phyloP scores from a whole-genome alignment of 2,113 vertebrate genomes.

The Barbus barbus region DNA sequence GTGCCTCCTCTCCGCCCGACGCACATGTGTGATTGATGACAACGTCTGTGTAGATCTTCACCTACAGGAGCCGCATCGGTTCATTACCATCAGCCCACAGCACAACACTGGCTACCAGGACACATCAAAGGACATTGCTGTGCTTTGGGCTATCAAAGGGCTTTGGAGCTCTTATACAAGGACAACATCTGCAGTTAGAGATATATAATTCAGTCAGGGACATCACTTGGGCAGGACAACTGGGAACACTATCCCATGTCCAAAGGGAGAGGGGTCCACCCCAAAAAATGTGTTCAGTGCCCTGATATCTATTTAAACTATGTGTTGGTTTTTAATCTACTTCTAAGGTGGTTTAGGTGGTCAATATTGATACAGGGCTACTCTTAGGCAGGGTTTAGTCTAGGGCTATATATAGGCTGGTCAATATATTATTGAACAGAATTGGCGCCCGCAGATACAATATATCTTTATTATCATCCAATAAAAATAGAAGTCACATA shows the following conservation, averaged over 20 bases:
- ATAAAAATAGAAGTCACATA: background rate
- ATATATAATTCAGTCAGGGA: background rate
- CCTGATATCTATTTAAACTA: background rate
- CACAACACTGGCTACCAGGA: constrained; percentile 39
- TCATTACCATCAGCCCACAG: constrained; percentile 46
- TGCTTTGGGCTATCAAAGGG: constrained; percentile 70
- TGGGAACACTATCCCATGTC: background rate
- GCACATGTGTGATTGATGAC: constrained; percentile 84
- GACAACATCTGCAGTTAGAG: background rate
- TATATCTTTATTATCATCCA: background rate
- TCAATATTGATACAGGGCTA: background rate
- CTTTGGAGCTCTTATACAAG: constrained; percentile 71
- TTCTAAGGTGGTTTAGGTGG: background rate
- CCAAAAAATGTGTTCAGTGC: background rate
- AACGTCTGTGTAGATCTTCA: constrained; percentile 76
- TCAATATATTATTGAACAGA: background rate
- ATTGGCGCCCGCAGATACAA: background rate
- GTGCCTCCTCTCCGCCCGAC: constrained; percentile 65
- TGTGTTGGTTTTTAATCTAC: background rate
- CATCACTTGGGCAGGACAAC: background rate
- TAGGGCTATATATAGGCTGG: too few species aligned
- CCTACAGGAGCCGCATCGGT: constrained; percentile 63
- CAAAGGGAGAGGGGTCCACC: background rate
- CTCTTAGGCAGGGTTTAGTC: background rate
- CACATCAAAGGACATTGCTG: constrained; percentile 79